Evolutionary conservation across 2,113 vertebrate species (phyloP), one percentile per base, ranked within the genome.

Genomic region (Acrocephalus kingi): DNA sequence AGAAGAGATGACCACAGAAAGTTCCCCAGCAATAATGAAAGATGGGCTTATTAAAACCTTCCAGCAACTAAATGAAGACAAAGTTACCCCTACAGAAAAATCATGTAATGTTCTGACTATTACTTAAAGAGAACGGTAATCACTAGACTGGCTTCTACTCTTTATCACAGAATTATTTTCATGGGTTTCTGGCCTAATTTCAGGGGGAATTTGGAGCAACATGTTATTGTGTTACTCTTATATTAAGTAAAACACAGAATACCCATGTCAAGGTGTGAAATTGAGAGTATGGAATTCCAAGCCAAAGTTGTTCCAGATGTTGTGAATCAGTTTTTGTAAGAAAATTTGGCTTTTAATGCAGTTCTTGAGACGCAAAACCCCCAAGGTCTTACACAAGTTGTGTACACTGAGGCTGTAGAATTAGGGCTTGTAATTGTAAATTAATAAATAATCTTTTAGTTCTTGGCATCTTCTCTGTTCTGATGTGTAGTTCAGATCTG

Each of bases 401-500:
- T 28, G 71, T 46, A 39, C 25, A 27, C 77, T 61, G 56, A 84
- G 74, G 52, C 68, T 91, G 54, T 54, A 91, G 90, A 80, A 90
- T 88, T 86, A 78, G 61, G 72, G 35, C 41, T 79, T 73, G 35
- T 86, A 92, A 56, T 69, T 87, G 67, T 73, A 78, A 72, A 66
- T 35, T 14, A 54, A 54, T 30, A 54, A 45, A 17, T 62, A 68
- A 43, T 54, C 54, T 73, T 87, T 81, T 35, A 61, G 41, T 87
- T 95, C 61, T 85, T 94, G 93, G 84, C 81, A 62, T 49, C 54
- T 92, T 56, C 54, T 76, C 87, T 89, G 81, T 69, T 43, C 59
- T 66, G 66, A 78, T 93, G 67, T 2, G 14, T 76, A 67, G 64
- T 51, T 95, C 77, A 63, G 55, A 59, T 46, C 30, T 80, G 51